These are phyloP conservation scores for Triplophysa siluroides DNA, from an alignment of 2,113 vertebrate species.

Conservation along the genomic window DNA sequence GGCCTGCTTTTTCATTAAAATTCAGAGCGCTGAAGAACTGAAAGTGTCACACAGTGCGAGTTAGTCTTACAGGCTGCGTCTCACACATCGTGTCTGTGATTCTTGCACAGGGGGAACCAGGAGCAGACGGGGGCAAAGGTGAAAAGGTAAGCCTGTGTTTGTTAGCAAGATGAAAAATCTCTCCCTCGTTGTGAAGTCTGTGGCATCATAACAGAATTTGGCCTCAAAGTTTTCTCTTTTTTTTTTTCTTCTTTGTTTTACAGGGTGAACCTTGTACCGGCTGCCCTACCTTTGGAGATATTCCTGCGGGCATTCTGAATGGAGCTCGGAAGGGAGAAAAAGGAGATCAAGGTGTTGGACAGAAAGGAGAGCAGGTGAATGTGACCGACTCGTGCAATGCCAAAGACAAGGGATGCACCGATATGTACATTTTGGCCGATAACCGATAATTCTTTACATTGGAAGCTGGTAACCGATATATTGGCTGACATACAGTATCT, in stretches of 20 bases:
- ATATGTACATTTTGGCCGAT: no score
- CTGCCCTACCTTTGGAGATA: conserved; percentile 64
- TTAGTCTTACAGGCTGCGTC: not conserved
- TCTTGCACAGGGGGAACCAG: conserved; percentile 70
- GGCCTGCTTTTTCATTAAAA: conserved; percentile 1
- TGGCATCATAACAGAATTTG: not conserved
- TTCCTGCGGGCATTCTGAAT: conserved; percentile 49
- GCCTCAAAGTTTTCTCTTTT: not conserved
- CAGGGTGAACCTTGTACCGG: conserved; percentile 73
- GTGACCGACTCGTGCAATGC: not conserved
- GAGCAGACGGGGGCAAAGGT: conserved; percentile 70
- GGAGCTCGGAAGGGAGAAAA: conserved; percentile 64
- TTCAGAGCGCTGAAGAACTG: conserved; percentile 1
- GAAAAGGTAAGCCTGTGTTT: conserved; percentile 70
- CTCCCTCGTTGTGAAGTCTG: not conserved
- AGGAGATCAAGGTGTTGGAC: conserved; percentile 64
- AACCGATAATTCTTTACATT: no score
- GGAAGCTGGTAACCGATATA: no score
- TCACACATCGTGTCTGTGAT: conserved; percentile 26
- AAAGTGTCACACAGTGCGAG: conserved; percentile 25
- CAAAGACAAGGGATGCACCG: no score
- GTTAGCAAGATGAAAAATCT: conserved; percentile 31
- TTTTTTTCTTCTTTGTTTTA: not conserved
- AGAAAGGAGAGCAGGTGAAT: conserved; percentile 68
- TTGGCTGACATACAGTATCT: no score